Percentiles rank a stretch among this genome's conserved stretches.
Evolutionary conservation across 2,888 invertebrate species (phyloP).

Genomic region (Drosophila kuntzei): DNA sequence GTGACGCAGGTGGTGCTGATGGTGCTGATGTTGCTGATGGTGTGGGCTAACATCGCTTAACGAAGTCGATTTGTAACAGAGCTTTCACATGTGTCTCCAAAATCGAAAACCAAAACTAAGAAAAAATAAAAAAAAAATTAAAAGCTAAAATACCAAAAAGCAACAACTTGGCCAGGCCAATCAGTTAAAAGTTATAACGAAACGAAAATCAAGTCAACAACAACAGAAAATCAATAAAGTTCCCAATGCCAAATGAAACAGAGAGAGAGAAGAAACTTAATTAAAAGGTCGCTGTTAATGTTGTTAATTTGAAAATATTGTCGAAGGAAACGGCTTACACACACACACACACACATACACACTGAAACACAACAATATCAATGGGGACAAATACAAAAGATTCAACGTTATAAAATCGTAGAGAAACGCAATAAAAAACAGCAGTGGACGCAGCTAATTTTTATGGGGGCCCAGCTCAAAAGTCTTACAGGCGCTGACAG

Average conservation of each 20-base stretch:
- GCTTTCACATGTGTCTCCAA: slow-evolving; percentile 75
- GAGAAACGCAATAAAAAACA: slow-evolving; percentile 74
- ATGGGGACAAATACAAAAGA: slow-evolving; percentile 53
- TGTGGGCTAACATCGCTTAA: slow-evolving; percentile 69
- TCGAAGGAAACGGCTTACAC: slow-evolving; percentile 75
- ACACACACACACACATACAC: slow-evolving; percentile 41
- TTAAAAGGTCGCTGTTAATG: slow-evolving; percentile 81
- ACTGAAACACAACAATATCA: slow-evolving; percentile 11
- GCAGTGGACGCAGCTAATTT: slow-evolving; percentile 71
- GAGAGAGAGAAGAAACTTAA: slow-evolving; percentile 72
- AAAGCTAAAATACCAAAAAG: slow-evolving; percentile 28
- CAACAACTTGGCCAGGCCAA: slow-evolving; percentile 49
- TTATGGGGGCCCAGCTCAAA: slow-evolving; percentile 57
- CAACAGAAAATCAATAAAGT: slow-evolving; percentile 75
- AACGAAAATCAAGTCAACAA: slow-evolving; percentile 55
- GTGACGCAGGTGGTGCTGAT: slow-evolving; percentile 9
- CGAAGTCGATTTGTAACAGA: slow-evolving; percentile 77
- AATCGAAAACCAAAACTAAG: slow-evolving; percentile 42
- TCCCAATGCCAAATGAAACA: slow-evolving; percentile 69
- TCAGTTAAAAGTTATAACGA: slow-evolving; percentile 64
- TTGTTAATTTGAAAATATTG: slow-evolving; percentile 80
- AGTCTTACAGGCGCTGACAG: slow-evolving; percentile 72
- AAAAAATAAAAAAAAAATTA: slow-evolving; percentile 22
- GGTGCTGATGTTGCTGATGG: too few species aligned
- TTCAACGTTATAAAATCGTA: slow-evolving; percentile 62